These are phyloP conservation scores for Poeciliopsis retropinna DNA, from an alignment of 2,113 vertebrate genomes.

Conservation along the genomic window DNA sequence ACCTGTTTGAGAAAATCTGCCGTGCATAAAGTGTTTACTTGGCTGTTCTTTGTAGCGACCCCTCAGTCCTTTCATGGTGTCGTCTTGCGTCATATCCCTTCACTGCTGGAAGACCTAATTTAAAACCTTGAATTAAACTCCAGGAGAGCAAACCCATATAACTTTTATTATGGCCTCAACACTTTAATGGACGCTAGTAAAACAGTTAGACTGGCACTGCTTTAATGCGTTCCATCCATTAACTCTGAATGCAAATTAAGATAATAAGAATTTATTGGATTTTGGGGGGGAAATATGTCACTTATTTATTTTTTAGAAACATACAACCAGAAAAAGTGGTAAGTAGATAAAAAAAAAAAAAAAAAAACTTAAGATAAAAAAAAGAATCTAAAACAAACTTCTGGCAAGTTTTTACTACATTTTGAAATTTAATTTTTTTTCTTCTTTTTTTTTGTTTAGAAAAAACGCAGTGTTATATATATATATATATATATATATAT, in stretches of 20 bases:
- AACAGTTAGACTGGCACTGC: conserved; percentile 45
- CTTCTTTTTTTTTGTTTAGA: too few species aligned
- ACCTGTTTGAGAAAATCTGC: conserved; percentile 46
- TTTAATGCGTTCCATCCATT: conserved; percentile 53
- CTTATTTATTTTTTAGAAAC: neutral
- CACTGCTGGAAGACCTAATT: conserved; percentile 48
- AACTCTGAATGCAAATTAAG: conserved; percentile 48
- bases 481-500: too few species aligned
- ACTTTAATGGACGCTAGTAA: conserved; percentile 54
- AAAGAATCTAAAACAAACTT: too few species aligned
- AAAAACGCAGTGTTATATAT: too few species aligned
- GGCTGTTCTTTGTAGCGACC: conserved; percentile 25
- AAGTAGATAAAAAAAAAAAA: neutral
- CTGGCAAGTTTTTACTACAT: too few species aligned
- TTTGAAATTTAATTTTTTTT: too few species aligned
- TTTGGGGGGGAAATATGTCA: neutral
- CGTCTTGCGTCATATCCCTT: conserved; percentile 39
- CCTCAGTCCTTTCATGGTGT: conserved; percentile 25
- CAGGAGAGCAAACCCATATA: conserved; percentile 44
- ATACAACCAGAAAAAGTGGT: neutral
- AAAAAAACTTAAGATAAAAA: too few species aligned
- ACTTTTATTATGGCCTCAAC: conserved; percentile 56
- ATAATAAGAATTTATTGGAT: conserved; percentile 23
- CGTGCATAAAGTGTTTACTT: conserved; percentile 54
- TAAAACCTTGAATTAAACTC: conserved; percentile 58